Percentiles rank a stretch among this genome's conserved stretches.
Evolutionary conservation across 2,888 invertebrate species (phyloP).

Genomic region (Cataglyphis rosenhaueri): DNA sequence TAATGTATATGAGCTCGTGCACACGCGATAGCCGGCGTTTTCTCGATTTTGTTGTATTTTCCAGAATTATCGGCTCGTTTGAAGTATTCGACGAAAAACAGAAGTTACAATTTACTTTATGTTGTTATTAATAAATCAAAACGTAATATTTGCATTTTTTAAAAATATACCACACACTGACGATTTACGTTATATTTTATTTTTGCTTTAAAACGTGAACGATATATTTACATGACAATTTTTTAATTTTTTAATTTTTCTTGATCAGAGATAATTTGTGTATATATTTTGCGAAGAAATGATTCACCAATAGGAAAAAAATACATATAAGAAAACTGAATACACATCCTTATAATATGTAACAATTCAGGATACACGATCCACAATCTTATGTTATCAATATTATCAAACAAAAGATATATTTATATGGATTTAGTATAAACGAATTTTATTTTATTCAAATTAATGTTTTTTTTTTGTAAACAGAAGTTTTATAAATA

Average conservation of each 20-base stretch:
- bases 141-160: neutral
- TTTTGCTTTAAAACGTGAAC: neutral
- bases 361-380: slow-evolving; percentile 74
- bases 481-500: neutral
- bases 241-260: slow-evolving; percentile 49
- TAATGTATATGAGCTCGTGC: slow-evolving; percentile 2
- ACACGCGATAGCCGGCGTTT: neutral
- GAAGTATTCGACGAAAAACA: neutral
- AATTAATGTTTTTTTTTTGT: slow-evolving; percentile 69
- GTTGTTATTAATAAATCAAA: slow-evolving; percentile 6
- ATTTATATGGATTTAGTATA: slow-evolving; percentile 83
- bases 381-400: slow-evolving; percentile 74
- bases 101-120: slow-evolving; percentile 12
- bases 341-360: slow-evolving; percentile 71
- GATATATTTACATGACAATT: slow-evolving; percentile 40
- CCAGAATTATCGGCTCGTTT: neutral
- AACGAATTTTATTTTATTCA: slow-evolving; percentile 81
- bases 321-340: slow-evolving; percentile 33
- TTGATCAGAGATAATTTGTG: slow-evolving; percentile 4
- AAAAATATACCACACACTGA: neutral
- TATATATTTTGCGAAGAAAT: slow-evolving; percentile 47
- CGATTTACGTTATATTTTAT: slow-evolving; percentile 26
- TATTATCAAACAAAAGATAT: slow-evolving; percentile 82
- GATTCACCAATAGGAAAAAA: slow-evolving; percentile 22
- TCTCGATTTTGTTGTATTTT: slow-evolving; percentile 20